These are phyloP conservation scores for Gibbula magus DNA, from an alignment of 2,888 invertebrate species.

Conservation along the genomic window DNA sequence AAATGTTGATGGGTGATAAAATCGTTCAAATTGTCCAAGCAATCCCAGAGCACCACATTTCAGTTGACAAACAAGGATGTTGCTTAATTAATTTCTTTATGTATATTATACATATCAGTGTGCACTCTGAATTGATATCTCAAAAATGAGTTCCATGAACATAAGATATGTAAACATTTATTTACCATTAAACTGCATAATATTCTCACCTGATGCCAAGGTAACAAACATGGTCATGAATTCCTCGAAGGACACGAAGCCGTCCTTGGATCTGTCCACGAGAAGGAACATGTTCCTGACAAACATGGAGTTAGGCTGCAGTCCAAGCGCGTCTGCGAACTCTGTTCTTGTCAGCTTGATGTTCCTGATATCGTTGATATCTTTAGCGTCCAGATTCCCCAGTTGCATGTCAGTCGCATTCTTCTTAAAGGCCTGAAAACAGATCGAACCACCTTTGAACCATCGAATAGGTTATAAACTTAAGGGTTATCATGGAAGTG, in stretches of 20 bases:
- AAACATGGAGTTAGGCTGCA: conserved; percentile 79
- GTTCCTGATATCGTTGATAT: conserved; percentile 48
- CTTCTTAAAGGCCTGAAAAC: conserved; percentile 42
- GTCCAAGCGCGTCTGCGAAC: conserved; percentile 80
- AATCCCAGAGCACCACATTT: no score
- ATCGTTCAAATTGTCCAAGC: no score
- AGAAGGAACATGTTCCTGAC: conserved; percentile 79
- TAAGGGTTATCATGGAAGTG: no score
- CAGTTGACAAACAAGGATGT: no score
- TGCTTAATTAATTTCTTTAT: no score
- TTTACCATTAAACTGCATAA: background rate
- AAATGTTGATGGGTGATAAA: no score
- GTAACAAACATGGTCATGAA: conserved; percentile 80
- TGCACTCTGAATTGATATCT: background rate
- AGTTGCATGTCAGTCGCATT: conserved; percentile 30
- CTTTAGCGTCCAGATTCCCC: conserved; percentile 43
- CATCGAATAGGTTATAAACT: no score
- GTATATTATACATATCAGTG: background rate
- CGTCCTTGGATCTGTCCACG: conserved; percentile 79
- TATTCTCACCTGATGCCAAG: conserved; percentile 77
- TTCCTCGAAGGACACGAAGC: conserved; percentile 81
- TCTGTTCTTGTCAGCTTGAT: conserved; percentile 74
- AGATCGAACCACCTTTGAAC: no score
- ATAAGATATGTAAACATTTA: no score
- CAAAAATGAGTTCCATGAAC: background rate